Conservation (phyloP, 2,888 invertebrate genomes). For the Himalopsyche japonica region DNA sequence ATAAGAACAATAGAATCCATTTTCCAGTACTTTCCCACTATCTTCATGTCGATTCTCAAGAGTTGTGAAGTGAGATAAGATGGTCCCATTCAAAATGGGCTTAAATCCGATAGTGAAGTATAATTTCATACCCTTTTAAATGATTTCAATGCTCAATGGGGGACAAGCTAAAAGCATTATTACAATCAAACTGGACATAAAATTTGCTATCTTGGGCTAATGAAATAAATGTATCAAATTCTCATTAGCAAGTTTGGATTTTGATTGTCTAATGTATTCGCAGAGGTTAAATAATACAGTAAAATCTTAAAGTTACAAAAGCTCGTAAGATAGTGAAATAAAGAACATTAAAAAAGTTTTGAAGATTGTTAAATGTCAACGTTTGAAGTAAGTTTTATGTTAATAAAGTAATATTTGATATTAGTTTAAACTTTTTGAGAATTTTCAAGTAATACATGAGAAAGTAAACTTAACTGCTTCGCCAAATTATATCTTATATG, state of each 20-base stretch:
- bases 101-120: not conserved
- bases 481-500: no score
- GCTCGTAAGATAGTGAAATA: no score
- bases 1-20: not conserved
- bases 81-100: not conserved
- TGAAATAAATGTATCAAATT: not conserved
- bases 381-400: no score
- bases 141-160: not conserved
- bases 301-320: no score
- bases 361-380: no score
- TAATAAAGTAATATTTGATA: no score
- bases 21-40: not conserved
- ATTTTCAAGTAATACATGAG: no score
- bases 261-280: not conserved
- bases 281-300: not conserved
- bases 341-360: no score
- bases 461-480: no score
- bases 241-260: not conserved
- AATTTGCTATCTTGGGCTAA: not conserved
- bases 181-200: not conserved
- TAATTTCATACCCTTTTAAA: not conserved
- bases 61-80: not conserved
- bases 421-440: no score
- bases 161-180: not conserved
- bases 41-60: not conserved